These are phyloP conservation scores for Chaetorhynchus papuensis DNA, from an alignment of 2,113 vertebrate species.

Conservation along the genomic window DNA sequence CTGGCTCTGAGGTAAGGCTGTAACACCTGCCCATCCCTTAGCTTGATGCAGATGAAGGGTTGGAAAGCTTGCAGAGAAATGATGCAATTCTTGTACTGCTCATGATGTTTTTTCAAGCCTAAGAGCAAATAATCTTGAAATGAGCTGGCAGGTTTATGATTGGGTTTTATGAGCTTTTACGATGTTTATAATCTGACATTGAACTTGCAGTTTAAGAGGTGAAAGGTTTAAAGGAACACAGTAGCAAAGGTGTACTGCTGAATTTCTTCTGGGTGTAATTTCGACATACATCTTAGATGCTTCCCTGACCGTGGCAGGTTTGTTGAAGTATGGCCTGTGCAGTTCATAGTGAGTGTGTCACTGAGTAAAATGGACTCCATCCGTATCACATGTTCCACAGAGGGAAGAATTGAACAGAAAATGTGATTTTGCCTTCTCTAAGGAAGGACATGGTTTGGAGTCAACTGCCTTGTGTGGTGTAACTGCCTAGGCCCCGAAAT, in stretches of 20 bases:
- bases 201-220: conserved; percentile 55
- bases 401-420: neutral
- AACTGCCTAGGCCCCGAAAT: neutral
- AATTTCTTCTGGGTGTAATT: conserved; percentile 5
- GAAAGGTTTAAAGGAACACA: conserved; percentile 55
- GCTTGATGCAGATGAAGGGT: neutral
- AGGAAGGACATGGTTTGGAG: neutral
- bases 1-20: neutral
- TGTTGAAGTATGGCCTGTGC: neutral
- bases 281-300: neutral
- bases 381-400: neutral
- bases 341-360: neutral
- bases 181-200: conserved; percentile 61
- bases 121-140: conserved; percentile 49
- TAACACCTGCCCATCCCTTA: neutral
- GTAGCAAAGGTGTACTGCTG: conserved; percentile 11
- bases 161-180: conserved; percentile 56
- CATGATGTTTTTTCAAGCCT: neutral
- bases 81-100: neutral
- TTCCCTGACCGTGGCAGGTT: neutral
- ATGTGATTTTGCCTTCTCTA: neutral
- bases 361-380: neutral
- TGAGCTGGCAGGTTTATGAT: conserved; percentile 61
- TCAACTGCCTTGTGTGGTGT: neutral
- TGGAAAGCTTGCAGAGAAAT: neutral